phyloP scores from a whole-genome alignment of 2,113 vertebrate genomes.

The Sylvicapra grimmia region DNA sequence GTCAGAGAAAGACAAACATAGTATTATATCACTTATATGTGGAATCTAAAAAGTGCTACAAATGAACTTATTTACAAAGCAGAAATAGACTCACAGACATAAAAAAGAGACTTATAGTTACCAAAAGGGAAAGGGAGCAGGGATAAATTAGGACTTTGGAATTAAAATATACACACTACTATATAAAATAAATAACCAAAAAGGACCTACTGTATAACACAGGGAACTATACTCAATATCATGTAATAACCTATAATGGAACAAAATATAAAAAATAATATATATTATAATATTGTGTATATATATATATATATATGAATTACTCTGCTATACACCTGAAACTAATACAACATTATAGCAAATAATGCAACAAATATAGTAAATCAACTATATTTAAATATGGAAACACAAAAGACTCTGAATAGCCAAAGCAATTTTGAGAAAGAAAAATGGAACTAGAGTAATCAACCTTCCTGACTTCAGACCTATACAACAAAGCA shows the following conservation, averaged over 20 bases:
- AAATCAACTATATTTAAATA: background rate
- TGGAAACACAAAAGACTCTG: too few species aligned
- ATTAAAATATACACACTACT: background rate
- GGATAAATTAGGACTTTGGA: too few species aligned
- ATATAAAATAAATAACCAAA: background rate
- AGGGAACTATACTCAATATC: background rate
- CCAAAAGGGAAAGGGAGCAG: background rate
- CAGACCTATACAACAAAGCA: too few species aligned
- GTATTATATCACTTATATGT: background rate
- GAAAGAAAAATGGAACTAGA: too few species aligned
- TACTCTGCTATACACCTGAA: background rate
- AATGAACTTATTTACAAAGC: background rate
- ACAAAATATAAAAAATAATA: background rate
- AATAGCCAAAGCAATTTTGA: too few species aligned
- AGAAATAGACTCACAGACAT: background rate
- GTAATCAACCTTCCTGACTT: too few species aligned
- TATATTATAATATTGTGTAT: background rate
- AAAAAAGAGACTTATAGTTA: background rate
- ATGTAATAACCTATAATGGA: background rate
- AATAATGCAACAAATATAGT: background rate
- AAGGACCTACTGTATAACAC: background rate
- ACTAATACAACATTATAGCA: background rate
- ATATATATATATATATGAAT: background rate
- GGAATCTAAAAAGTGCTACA: background rate
- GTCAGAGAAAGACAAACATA: background rate